Conservation (phyloP, 2,797 vertebrate genomes). For the Hoplostethus atlanticus region DNA sequence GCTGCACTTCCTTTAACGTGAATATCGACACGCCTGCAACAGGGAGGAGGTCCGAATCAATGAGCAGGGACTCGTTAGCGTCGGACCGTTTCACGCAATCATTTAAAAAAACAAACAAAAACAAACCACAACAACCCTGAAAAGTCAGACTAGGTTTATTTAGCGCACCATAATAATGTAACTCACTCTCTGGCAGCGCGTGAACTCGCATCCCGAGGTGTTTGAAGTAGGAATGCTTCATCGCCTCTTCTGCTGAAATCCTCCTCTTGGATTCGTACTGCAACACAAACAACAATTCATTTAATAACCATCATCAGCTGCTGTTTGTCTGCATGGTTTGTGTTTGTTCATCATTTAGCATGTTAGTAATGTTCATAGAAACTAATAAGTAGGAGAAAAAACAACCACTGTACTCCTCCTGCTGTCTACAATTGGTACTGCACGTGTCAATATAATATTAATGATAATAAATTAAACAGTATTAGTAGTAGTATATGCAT, state of each 20-base stretch:
- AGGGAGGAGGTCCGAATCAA: too few species aligned
- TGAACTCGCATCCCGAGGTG: conserved; percentile 94
- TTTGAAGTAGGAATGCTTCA: conserved; percentile 97
- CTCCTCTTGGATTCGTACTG: conserved; percentile 98
- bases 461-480: not conserved
- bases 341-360: too few species aligned
- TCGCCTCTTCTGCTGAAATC: conserved; percentile 96
- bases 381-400: not conserved
- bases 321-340: too few species aligned
- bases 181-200: conserved; percentile 94
- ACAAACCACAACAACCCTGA: too few species aligned
- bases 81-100: too few species aligned
- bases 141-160: too few species aligned
- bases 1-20: conserved; percentile 97
- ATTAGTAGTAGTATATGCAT: too few species aligned
- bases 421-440: conserved; percentile 49
- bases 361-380: not conserved
- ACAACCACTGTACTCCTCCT: conserved; percentile 42
- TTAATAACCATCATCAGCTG: too few species aligned
- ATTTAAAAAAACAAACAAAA: not conserved
- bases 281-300: not conserved
- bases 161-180: conserved; percentile 6
- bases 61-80: too few species aligned
- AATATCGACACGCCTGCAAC: conserved; percentile 94
- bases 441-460: not conserved